Evolutionary conservation across 2,113 vertebrate genomes (phyloP), one percentile per base, ranked within the genome.

Genomic region (Coreoperca whiteheadi): DNA sequence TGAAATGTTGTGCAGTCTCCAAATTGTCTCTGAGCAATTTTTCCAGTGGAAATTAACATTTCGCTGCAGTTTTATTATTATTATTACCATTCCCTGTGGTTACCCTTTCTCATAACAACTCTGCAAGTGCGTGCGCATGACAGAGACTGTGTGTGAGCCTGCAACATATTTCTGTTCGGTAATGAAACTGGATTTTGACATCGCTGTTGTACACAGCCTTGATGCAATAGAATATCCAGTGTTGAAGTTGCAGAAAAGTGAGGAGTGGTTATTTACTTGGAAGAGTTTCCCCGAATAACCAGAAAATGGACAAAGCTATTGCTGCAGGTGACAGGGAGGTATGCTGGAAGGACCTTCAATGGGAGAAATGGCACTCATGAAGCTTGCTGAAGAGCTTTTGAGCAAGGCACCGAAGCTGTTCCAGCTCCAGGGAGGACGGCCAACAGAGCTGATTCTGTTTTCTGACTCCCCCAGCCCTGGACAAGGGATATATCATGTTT

Each of bases 61-160:
- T 83, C 14, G 30, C 51, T 69, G 88, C 80, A 68, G 69, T 72
- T 70, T 82, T 70, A 83, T 80, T 50, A 30, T n/a, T n/a, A n/a
- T n/a, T n/a, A 41, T 23, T 16, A 54, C 54, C 37, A 72, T 80
- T 68, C 65, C 83, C 59, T 14, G 23, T 63, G 53, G 56, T 64
- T 72, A 10, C 11, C 2, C 63, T 21, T 20, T n/a, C 56, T 81
- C 50, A 53, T 43, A 69, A 39, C 6, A 60, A 48, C 51, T 67
- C 48, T 63, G 46, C 7, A 25, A 32, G 34, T 11, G 25, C 23
- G 5, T 2, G 51, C 20, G 69, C 15, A 16, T 3, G 20, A 18
- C 15, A 39, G 34, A 11, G 8, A 54, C 9, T 69, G 7, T 28
- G 46, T 9, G n/a, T 14, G 23, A 56, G 30, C 6, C 3, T 54